A percentile compares a stretch with the other conserved stretches of the same genome.
Evolutionary conservation across 2,888 invertebrate genomes (phyloP).

Genomic region (Cecidostiba fungosa): DNA sequence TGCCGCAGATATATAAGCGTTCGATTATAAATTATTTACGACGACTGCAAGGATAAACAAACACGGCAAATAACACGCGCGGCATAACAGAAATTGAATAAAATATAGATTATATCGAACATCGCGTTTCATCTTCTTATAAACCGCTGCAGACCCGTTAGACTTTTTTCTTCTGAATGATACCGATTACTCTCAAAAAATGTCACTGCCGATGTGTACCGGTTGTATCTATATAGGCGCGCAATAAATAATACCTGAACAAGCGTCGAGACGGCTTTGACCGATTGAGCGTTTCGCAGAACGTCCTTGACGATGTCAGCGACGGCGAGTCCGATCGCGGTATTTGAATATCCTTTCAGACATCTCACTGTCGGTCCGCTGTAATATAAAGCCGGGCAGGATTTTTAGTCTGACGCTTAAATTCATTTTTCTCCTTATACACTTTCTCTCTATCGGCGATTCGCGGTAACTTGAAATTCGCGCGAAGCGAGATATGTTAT

Average conservation of each 20-base stretch:
- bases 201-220: no score
- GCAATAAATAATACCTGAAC: constrained; percentile 77
- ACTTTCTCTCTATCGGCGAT: not conserved
- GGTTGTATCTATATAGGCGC: no score
- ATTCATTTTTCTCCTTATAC: not conserved
- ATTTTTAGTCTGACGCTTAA: not conserved
- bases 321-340: constrained; percentile 81
- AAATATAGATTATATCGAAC: not conserved
- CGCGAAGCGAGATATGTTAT: not conserved
- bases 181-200: no score
- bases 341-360: constrained; percentile 83
- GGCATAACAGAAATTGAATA: not conserved
- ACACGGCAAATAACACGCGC: not conserved
- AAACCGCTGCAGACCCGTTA: no score
- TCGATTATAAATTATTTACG: constrained; percentile 11
- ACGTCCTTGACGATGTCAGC: constrained; percentile 80
- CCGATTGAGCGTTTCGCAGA: constrained; percentile 79
- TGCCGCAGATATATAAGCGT: no score
- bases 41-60: constrained; percentile 5
- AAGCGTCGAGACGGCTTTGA: constrained; percentile 81
- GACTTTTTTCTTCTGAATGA: no score
- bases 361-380: constrained; percentile 82
- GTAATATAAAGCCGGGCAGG: constrained; percentile 65
- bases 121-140: no score
- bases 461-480: not conserved